Base-by-base conservation (phyloP, 2,113 vertebrate species). In the Pterophyllum scalare region DNA sequence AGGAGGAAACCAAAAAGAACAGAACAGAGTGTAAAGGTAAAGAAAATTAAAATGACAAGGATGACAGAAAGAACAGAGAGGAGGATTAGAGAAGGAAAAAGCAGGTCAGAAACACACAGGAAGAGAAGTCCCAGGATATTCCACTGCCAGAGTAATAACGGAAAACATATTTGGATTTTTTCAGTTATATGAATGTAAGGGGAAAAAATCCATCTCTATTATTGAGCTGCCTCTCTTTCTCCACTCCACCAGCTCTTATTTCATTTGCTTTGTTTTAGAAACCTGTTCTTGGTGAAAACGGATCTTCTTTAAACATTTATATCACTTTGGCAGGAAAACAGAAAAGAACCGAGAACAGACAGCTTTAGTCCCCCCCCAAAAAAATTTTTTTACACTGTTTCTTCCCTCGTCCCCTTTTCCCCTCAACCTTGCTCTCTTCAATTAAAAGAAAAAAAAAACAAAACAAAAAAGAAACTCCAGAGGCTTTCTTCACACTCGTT, bases 31-130 rank as follows among this genome's bases (percentile, higher is more conserved):
- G 46, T 72, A n/a, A 20, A 72, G 26, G 67, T 14, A 31, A 8
- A 70, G 22, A 49, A 20, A 28, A 43, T 0, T 49, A 19, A 49
- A 70, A 49, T 26, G 24, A 67, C 40, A 49, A 19, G n/a, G 20
- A 52, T 22, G 40, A 35, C 15, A 52, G 43, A 52, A 52, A 61
- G n/a, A 38, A 31, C 20, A 59, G 33, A 56, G 24, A 5, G 1
- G 28, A 61, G 15, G 7, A 17, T 7, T 2, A 78, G 52, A 80
- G 24, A 12, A 59, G 4, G 14, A 81, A 0, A 33, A 7, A 49
- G 33, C 49, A 77, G 59, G 7, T 75, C 28, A 92, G 85, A 67
- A 40, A 59, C 52, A 59, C 46, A 77, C 13, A 56, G 15, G 62
- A 22, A 31, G 2, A 56, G 60, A 52, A 52, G 26, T n/a, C 13